Evolutionary conservation across 2,888 invertebrate genomes (phyloP).

Genomic region (Brenthis daphne): DNA sequence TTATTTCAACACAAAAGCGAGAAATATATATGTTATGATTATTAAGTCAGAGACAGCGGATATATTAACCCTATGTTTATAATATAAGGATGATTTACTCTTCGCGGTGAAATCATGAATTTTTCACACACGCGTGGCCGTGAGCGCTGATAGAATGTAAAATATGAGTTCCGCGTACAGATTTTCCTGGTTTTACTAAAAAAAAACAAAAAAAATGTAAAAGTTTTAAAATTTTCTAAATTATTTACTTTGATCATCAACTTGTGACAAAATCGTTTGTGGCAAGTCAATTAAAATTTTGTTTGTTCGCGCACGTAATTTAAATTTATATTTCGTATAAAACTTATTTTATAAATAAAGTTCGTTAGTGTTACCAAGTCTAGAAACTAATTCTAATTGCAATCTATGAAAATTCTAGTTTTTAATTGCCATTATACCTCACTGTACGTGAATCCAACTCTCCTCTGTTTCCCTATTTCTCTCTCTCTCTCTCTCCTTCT

Average conservation of each 20-base stretch:
- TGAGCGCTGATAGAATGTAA: slow-evolving; percentile 40
- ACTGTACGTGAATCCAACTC: too few relatives aligned
- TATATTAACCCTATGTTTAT: slow-evolving; percentile 44
- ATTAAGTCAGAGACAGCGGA: slow-evolving; percentile 40
- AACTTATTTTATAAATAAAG: too few relatives aligned
- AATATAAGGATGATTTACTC: slow-evolving; percentile 46
- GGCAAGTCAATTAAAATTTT: not conserved
- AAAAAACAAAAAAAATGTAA: slow-evolving; percentile 11
- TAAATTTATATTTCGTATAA: too few relatives aligned
- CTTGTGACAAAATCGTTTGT: slow-evolving; percentile 3
- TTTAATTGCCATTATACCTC: too few relatives aligned
- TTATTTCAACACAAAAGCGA: slow-evolving; percentile 19
- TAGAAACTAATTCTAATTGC: too few relatives aligned
- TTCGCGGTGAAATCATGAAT: slow-evolving; percentile 41
- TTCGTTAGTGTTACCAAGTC: too few relatives aligned
- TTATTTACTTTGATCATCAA: slow-evolving; percentile 4
- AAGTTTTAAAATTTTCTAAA: not conserved
- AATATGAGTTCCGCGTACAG: slow-evolving; percentile 43
- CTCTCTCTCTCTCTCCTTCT: too few relatives aligned
- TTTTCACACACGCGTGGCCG: slow-evolving; percentile 30
- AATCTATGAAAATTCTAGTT: too few relatives aligned
- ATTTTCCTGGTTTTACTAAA: slow-evolving; percentile 28
- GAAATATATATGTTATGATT: slow-evolving; percentile 34
- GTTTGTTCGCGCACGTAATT: not conserved
- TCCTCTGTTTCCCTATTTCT: too few relatives aligned